Percentiles rank a stretch among this genome's conserved stretches.
Conservation (phyloP, 1,140 invertebrate genomes). For the Ceratoteleas bidentatus region DNA sequence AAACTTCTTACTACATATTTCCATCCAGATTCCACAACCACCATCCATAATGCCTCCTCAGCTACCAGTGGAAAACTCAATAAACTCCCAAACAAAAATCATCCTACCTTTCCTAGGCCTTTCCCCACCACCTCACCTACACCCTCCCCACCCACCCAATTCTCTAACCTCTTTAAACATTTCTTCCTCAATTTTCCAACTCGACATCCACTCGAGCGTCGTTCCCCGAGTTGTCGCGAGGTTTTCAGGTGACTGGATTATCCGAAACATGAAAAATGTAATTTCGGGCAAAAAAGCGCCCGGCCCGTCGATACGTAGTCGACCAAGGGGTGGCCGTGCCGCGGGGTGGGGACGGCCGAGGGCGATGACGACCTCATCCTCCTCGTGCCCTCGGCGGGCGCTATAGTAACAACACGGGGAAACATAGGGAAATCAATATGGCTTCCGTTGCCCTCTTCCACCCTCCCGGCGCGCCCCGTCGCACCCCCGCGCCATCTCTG, state of each 20-base stretch:
- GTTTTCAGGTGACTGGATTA: constrained; percentile 61
- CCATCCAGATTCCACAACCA: no score
- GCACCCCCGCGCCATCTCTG: constrained; percentile 48
- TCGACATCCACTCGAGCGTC: no score
- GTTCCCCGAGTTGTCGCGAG: constrained; percentile 2
- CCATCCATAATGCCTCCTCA: no score
- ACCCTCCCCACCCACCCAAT: no score
- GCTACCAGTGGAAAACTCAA: no score
- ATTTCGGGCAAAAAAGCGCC: constrained; percentile 61
- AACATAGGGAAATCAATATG: constrained; percentile 83
- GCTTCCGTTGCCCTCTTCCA: constrained; percentile 80
- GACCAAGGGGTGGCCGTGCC: constrained; percentile 36
- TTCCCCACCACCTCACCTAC: no score
- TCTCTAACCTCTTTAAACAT: no score
- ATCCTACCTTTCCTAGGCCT: no score
- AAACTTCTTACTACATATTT: no score
- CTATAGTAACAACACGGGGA: constrained; percentile 82
- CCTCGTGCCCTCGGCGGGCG: constrained; percentile 77
- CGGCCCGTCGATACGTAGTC: constrained; percentile 70
- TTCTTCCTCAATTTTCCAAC: no score
- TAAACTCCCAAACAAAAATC: no score
- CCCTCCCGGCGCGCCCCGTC: constrained; percentile 63
- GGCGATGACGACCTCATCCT: constrained; percentile 72
- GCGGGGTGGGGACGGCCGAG: constrained; percentile 61
- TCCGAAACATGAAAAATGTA: constrained; percentile 60